Evolutionary conservation across 2,113 vertebrate species (phyloP), one percentile per base, ranked within the genome.

Genomic region (Plectropomus leopardus): DNA sequence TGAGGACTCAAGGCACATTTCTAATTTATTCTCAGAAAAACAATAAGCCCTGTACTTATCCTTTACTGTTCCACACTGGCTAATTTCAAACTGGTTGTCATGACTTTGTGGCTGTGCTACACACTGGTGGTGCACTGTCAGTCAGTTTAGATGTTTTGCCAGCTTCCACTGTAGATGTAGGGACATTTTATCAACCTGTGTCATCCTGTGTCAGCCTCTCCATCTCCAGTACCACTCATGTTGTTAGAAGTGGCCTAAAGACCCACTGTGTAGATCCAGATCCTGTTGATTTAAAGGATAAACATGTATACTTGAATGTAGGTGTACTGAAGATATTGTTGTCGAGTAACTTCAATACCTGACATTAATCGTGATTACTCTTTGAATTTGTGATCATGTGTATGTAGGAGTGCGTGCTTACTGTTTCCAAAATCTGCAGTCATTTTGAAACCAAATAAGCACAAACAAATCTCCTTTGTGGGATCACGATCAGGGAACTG

Each of bases 401-500:
- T 80, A 28, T 70, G 76, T 60, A 26, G 64, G 69, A 70, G 72
- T 47, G 74, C 30, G 86, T 83, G 86, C 85, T 84, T 82, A 65
- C 74, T 78, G 65, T 86, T 84, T 80, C 76, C 54, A 57, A 90
- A 80, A 71, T 44, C 63, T 73, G 78, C 64, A 82, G 82, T 84
- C 40, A 47, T 84, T 79, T 57, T 61, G 59, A 89, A 82, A 79
- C 80, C 90, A 91, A 92, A 90, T 80, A 71, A 91, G 91, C 91
- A 93, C 89, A 93, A 86, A 76, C 54, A 32, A 72, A 65, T 90
- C 84, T 86, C 83, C 73, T 72, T 11, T 7, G 69, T 78, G 92
- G 68, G 84, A 74, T 88, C 59, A 59, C 34, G 14, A 91, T 91
- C 89, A 92, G 88, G 92, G 88, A 92, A 90, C 78, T 58, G 69